Base-by-base conservation (phyloP, 1,140 invertebrate genomes). In the Drosophila elegans region DNA sequence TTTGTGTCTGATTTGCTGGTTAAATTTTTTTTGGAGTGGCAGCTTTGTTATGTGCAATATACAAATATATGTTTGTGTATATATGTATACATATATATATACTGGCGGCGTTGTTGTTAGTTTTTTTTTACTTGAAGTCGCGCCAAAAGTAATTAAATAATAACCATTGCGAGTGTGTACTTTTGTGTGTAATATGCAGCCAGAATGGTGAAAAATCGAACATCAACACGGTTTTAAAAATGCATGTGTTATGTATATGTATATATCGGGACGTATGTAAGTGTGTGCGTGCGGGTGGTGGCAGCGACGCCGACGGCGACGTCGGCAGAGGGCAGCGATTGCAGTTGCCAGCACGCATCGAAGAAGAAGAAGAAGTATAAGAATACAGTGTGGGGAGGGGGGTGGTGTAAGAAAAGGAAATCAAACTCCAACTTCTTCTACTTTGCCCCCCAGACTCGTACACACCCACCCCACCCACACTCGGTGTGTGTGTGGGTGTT, bases 141-240 rank as follows among this genome's bases (percentile, higher is more conserved):
- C 72, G 72, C 72, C 69, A 74, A 74, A 74, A 63, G 38, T 53
- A 74, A 74, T 74, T 74, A 54, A 74, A 74, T 63, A 71, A 67
- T 79, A 73, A 59, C 59, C 52, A 74, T 32, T 29, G 32, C 16
- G 13, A 41, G 16, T 39, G 51, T 41, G 44, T 52, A 16, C 41
- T 21, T 42, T 21, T 42, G 12, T 74, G 25, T 44, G 54, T 52
- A 39, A 77, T 45, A 64, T 60, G 56, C 66, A 67, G 63, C 54
- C 76, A 82, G 83, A 86, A 86, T 72, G 75, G 67, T 86, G 82
- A 88, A 86, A 86, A 86, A 86, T 86, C 82, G 82, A 86, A 86
- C 83, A 88, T 88, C 71, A 88, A 86, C 64, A 66, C 74, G 46
- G 51, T 71, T 34, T 53, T 32, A 71, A 71, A 71, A 71, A 71